Conservation (phyloP, 2,888 invertebrate species). For the Seira musarum region DNA sequence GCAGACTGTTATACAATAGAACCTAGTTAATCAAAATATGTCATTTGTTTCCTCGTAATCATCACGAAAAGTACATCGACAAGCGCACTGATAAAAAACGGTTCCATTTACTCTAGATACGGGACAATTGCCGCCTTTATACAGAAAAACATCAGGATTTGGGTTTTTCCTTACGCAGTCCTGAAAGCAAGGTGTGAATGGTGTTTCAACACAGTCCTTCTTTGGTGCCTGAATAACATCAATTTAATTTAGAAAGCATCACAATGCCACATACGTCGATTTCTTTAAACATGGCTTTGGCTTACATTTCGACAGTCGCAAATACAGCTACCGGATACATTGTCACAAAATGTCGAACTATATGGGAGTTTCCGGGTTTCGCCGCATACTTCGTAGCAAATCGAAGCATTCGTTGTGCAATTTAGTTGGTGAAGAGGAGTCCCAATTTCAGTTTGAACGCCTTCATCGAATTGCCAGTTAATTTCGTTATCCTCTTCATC, state of each 20-base stretch:
- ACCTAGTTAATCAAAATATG: too few species aligned
- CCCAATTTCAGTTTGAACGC: neutral
- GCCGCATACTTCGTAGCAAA: slow-evolving; percentile 59
- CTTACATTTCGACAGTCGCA: slow-evolving; percentile 69
- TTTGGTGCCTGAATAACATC: slow-evolving; percentile 32
- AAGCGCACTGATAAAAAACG: slow-evolving; percentile 51
- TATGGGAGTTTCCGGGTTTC: slow-evolving; percentile 53
- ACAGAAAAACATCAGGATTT: slow-evolving; percentile 66
- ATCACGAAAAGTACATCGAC: slow-evolving; percentile 55
- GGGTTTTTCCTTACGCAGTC: slow-evolving; percentile 66
- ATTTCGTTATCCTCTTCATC: slow-evolving; percentile 8
- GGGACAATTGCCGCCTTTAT: slow-evolving; percentile 65
- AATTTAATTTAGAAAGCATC: slow-evolving; percentile 1
- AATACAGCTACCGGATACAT: slow-evolving; percentile 60
- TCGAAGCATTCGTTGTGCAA: slow-evolving; percentile 40
- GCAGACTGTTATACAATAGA: too few species aligned
- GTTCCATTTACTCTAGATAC: slow-evolving; percentile 24
- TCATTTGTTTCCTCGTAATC: slow-evolving; percentile 63
- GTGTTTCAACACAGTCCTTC: slow-evolving; percentile 43
- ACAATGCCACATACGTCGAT: too few species aligned
- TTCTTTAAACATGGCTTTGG: too few species aligned
- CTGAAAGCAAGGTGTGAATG: slow-evolving; percentile 63
- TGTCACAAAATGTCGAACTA: slow-evolving; percentile 67
- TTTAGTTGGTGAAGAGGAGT: slow-evolving; percentile 45
- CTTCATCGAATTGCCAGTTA: neutral